Evolutionary conservation across 37 sponge, comb jelly and placozoan species (phyloP), one percentile per base, ranked within the genome.

Genomic region (Eunapius fragilis): DNA sequence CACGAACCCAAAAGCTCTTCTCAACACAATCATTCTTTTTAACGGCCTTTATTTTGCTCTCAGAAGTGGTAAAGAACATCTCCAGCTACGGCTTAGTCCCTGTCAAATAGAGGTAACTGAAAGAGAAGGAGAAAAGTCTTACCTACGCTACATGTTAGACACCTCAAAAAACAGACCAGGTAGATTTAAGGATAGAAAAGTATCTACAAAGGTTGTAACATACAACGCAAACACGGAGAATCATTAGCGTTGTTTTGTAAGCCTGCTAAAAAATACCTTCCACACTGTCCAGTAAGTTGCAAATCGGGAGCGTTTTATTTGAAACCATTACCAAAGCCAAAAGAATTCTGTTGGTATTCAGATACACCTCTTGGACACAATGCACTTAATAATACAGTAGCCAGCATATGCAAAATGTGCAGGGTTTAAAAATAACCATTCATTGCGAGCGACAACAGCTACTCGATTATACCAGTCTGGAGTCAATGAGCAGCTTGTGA

Each of bases 11-110:
- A 49, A 87, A 45, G 25, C 75, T 28, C 74, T 87, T n/a, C 24
- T 87, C 9, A 75, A 89, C 69, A 84, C 89, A 0, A 72, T 89
- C 32, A 17, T 89, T 1, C 75, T 68, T 37, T 37, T 69, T 31
- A 87, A 79, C 72, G 81, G 87, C 68, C 36, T 80, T 1, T 87
- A 87, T 33, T 87, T 87, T 73, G 80, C 87, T 41, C 81, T 87
- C 25, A 25, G 87, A 80, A 80, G 87, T 33, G 80, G 89, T 19
- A 77, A 25, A 0, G 89, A 89, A 24, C 89, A 89, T 41, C 41
- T 6, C 6, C 41, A 41, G 3, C 41, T 41, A 41, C 26, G 89
- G 19, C 32, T 28, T 14, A 6, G 74, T 74, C 80, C 87, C 0
- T 78, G 72, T 32, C 86, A 86, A 37, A 86, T 86, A 27, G 30